phyloP scores from a whole-genome alignment of 2,113 vertebrate species.

The Thamnophis sirtalis region DNA sequence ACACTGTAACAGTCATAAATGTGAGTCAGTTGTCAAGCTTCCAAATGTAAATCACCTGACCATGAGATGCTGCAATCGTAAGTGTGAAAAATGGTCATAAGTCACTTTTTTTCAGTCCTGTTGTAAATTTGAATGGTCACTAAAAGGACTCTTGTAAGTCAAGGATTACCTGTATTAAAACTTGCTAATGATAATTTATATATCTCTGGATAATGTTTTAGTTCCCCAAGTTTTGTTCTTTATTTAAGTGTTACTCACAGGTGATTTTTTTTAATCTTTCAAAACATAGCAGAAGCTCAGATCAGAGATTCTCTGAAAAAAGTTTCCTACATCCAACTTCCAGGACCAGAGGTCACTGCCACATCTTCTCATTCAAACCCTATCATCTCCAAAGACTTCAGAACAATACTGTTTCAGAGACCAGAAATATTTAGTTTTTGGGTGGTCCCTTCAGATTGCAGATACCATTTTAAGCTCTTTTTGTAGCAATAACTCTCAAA shows the following conservation, averaged over 20 bases:
- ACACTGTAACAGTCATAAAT: background rate
- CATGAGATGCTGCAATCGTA: background rate
- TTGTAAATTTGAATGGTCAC: background rate
- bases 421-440: background rate
- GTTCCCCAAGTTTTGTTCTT: background rate
- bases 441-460: background rate
- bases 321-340: background rate
- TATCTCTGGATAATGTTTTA: background rate
- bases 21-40: background rate
- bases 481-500: background rate
- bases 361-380: background rate
- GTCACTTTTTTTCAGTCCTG: background rate
- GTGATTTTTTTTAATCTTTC: background rate
- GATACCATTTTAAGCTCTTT: background rate
- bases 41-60: background rate
- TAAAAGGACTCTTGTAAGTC: background rate
- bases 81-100: background rate
- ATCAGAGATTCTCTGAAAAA: background rate
- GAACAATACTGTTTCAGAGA: background rate
- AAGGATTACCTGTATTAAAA: background rate
- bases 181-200: background rate
- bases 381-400: background rate
- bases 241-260: background rate
- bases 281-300: background rate
- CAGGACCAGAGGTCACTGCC: background rate